Conservation (phyloP, 2,113 vertebrate species). For the Ptilonorhynchus violaceus region DNA sequence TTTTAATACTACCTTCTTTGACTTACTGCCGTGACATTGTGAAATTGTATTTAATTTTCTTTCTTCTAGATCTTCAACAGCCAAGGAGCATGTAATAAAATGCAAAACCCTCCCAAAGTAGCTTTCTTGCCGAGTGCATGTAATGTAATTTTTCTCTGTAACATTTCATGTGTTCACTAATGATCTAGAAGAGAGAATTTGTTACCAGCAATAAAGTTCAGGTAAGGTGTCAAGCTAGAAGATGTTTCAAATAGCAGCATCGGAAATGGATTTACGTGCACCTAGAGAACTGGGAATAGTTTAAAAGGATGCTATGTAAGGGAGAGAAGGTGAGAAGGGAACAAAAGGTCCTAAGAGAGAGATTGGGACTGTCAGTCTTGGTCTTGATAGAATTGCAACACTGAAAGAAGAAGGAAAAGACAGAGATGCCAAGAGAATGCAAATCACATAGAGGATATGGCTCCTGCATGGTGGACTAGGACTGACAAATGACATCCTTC, state of each 20-base stretch:
- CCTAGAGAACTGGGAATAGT: neutral
- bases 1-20: neutral
- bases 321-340: neutral
- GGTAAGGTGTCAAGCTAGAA: neutral
- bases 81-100: neutral
- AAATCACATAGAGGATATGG: neutral
- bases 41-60: neutral
- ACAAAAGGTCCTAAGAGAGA: neutral
- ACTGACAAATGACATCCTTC: neutral
- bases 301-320: neutral
- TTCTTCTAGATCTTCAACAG: neutral
- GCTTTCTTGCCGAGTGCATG: neutral
- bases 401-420: neutral
- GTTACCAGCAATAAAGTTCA: slow-evolving; percentile 5
- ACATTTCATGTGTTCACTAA: neutral
- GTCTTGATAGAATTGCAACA: neutral
- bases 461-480: neutral
- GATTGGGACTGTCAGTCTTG: neutral
- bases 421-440: neutral
- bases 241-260: neutral
- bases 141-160: neutral
- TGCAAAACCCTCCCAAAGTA: neutral
- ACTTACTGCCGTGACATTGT: neutral
- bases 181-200: neutral
- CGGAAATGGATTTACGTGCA: neutral